Percentiles rank a stretch among this genome's conserved stretches.
phyloP scores from a whole-genome alignment of 2,797 vertebrate genomes.

The Alauda arvensis region DNA sequence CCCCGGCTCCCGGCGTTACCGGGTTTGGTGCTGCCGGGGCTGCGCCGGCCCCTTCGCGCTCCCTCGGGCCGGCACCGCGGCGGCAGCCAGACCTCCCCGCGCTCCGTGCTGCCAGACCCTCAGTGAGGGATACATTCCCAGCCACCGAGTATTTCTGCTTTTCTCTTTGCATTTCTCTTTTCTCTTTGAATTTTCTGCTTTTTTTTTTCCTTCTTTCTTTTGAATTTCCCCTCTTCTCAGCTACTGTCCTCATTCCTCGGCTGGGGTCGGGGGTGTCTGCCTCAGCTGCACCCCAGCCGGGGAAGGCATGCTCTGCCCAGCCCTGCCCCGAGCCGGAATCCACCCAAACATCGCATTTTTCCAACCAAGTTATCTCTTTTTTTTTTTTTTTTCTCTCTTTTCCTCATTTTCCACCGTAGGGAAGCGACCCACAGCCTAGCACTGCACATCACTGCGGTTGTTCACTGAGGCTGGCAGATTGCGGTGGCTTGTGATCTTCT shows the following conservation, averaged over 20 bases:
- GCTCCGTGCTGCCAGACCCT: neutral
- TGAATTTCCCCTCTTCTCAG: neutral
- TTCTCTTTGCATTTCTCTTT: neutral
- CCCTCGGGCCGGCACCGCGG: neutral
- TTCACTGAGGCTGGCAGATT: neutral
- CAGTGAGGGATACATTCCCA: neutral
- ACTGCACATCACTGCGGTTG: neutral
- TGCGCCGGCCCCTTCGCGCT: neutral
- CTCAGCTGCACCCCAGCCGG: neutral
- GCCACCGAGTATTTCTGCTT: neutral
- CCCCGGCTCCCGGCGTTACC: neutral
- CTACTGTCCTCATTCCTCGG: neutral
- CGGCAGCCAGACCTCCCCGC: neutral
- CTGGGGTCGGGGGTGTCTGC: neutral
- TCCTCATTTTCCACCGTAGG: neutral
- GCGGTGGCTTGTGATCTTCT: neutral
- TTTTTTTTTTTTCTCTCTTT: neutral
- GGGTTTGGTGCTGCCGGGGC: neutral
- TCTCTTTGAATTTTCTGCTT: rapidly evolving
- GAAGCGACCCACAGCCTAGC: neutral
- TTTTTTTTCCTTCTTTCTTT: neutral
- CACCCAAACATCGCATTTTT: neutral
- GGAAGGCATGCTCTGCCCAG: neutral
- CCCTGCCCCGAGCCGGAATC: neutral
- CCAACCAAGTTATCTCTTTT: neutral